Evolutionary conservation across 64 coral and sea anemone species (phyloP), one percentile per base, ranked within the genome.

Genomic region (Montipora sp.): DNA sequence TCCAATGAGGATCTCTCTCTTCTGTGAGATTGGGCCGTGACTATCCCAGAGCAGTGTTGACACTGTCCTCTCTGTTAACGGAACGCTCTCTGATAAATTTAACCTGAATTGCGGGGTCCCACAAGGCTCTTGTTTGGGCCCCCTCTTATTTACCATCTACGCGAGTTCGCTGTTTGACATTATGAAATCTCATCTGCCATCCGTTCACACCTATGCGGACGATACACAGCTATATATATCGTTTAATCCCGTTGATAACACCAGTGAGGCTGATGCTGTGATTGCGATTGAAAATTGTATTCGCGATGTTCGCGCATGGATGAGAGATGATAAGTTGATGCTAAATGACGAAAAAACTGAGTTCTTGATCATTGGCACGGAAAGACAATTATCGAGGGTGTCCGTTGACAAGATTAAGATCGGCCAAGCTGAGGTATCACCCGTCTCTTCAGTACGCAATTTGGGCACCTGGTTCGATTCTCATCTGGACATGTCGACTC

Each of bases 161-260:
- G 58, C 87, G 73, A 89, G 87, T 77, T 24, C 68, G 50, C 55
- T 77, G 87, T 66, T 89, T 77, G 55, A 89, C 20, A 78, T 89
- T 36, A 48, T 89, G 57, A 89, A 89, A 65, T 75, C 70, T 59
- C 73, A 89, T 89, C 87, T 89, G 55, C 87, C 87, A 75, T 75
- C 68, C 73, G 87, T 89, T 78, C 84, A 89, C 75, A 63, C 71
- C 75, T 77, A 75, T 14, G 87, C 73, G 47, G 87, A 89, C 51
- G 87, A 89, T 75, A 89, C 87, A 78, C 74, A 89, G 73, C 87
- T 89, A 57, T 81, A 43, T 63, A 81, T 81, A 63, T 81, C 57
- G 58, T 81, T 79, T 79, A 79, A 79, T 79, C 77, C 48, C 19
- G 77, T 53, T 79, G 77, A 79, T 79, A 79, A 79, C 14, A 53